Percentiles rank a stretch among this genome's conserved stretches.
Evolutionary conservation across 2,113 vertebrate species (phyloP).

Genomic region (Echinops telfairi): DNA sequence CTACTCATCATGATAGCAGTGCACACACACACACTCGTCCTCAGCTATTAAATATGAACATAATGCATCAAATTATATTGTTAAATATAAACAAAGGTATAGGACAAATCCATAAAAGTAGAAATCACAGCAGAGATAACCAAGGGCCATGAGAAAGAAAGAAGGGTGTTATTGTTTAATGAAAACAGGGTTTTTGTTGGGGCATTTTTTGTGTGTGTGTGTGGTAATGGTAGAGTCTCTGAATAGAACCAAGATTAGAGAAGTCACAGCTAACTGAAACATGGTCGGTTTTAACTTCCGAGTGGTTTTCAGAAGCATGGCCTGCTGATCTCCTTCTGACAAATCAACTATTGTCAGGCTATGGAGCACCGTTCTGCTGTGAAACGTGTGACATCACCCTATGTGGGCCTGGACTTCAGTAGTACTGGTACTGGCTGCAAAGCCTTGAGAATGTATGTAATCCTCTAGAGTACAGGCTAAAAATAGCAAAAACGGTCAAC

Average conservation of each 20-base stretch:
- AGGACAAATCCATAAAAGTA: not conserved
- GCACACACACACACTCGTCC: not conserved
- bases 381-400: not conserved
- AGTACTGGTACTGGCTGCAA: not conserved
- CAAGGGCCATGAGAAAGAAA: not conserved
- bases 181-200: not conserved
- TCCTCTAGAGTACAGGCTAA: not conserved
- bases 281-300: not conserved
- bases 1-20: not conserved
- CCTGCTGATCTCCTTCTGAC: not conserved
- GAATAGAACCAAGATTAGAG: not conserved
- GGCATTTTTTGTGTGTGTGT: too few relatives aligned
- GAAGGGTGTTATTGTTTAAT: not conserved
- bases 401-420: not conserved
- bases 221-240: not conserved
- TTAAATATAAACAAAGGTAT: not conserved
- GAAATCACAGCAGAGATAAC: not conserved
- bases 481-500: not conserved
- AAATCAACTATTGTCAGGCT: not conserved
- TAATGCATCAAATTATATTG: not conserved
- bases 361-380: not conserved
- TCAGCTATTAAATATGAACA: constrained; percentile 23
- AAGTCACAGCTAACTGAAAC: not conserved
- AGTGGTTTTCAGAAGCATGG: not conserved
- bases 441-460: not conserved